Evolutionary conservation across 2,797 vertebrate species (phyloP).

Genomic region (Epinephelus awoara): DNA sequence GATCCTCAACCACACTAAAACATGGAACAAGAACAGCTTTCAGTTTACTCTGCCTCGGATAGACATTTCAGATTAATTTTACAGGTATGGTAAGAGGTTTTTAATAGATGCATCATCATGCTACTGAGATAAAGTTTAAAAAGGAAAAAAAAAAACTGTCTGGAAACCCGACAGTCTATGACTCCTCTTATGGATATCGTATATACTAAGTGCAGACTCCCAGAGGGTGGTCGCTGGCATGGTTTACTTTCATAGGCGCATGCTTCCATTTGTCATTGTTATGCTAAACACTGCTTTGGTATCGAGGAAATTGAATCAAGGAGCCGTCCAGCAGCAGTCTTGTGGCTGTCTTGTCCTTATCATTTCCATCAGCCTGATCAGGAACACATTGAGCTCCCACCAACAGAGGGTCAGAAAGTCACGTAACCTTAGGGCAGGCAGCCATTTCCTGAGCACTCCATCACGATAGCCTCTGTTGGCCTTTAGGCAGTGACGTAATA

Average conservation of each 20-base stretch:
- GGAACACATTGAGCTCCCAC: slow-evolving; percentile 79
- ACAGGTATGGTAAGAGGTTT: too few relatives aligned
- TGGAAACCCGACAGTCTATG: slow-evolving; percentile 5
- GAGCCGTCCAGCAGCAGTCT: slow-evolving; percentile 62
- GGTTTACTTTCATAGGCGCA: slow-evolving; percentile 68
- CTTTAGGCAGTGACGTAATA: slow-evolving; percentile 47
- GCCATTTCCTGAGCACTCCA: slow-evolving; percentile 76
- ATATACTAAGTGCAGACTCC: slow-evolving; percentile 48
- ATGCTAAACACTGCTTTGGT: slow-evolving; percentile 80
- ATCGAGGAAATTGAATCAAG: slow-evolving; percentile 79
- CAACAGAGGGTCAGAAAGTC: slow-evolving; percentile 75
- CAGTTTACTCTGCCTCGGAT: too few relatives aligned
- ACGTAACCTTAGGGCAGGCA: slow-evolving; percentile 64
- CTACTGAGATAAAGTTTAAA: background rate
- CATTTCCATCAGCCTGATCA: slow-evolving; percentile 77
- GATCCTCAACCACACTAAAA: too few relatives aligned
- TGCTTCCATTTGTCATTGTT: slow-evolving; percentile 80
- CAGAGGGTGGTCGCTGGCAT: slow-evolving; percentile 65
- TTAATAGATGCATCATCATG: background rate
- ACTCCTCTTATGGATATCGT: slow-evolving; percentile 34
- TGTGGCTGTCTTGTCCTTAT: slow-evolving; percentile 72
- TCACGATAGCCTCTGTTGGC: slow-evolving; percentile 48
- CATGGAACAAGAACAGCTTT: too few relatives aligned
- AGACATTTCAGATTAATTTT: too few relatives aligned
- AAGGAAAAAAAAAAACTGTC: background rate